Conservation (phyloP, 2,797 vertebrate genomes). For the Urosaurus nigricauda region DNA sequence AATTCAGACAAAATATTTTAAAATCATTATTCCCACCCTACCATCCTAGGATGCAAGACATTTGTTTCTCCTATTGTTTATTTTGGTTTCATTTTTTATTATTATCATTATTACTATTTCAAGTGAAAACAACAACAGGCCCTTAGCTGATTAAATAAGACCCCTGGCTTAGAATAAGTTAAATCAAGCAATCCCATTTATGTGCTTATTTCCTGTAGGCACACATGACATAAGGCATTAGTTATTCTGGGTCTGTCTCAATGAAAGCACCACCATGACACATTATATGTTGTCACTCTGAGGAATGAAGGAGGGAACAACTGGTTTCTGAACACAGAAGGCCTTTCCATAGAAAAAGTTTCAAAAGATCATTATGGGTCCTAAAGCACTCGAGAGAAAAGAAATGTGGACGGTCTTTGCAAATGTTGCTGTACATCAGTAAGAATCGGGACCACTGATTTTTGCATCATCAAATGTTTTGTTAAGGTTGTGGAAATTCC, state of each 20-base stretch:
- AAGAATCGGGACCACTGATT: rapidly evolving
- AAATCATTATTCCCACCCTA: not conserved
- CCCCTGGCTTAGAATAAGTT: conserved; percentile 46
- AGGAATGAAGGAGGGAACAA: conserved; percentile 38
- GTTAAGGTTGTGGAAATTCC: not conserved
- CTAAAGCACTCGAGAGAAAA: conserved; percentile 28
- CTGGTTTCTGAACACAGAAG: conserved; percentile 38
- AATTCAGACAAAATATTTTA: not conserved
- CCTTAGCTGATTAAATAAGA: conserved; percentile 42
- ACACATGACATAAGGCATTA: conserved; percentile 73
- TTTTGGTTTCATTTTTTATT: not conserved
- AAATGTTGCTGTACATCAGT: conserved; percentile 22
- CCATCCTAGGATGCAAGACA: conserved; percentile 32
- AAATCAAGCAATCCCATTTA: conserved; percentile 55
- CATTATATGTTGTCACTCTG: conserved; percentile 35
- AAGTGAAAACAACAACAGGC: conserved; percentile 31
- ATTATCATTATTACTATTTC: conserved; percentile 32
- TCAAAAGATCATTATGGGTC: not conserved
- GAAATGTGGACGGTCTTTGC: not conserved
- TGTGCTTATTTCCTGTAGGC: conserved; percentile 65
- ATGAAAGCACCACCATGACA: conserved; percentile 34
- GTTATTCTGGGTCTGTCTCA: conserved; percentile 39
- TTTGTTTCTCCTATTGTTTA: conserved; percentile 44
- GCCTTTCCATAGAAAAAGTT: conserved; percentile 44
- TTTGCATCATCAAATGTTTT: not conserved